These are phyloP conservation scores for Aporophyla lueneburgensis DNA, from an alignment of 2,888 invertebrate genomes.

Conservation along the genomic window DNA sequence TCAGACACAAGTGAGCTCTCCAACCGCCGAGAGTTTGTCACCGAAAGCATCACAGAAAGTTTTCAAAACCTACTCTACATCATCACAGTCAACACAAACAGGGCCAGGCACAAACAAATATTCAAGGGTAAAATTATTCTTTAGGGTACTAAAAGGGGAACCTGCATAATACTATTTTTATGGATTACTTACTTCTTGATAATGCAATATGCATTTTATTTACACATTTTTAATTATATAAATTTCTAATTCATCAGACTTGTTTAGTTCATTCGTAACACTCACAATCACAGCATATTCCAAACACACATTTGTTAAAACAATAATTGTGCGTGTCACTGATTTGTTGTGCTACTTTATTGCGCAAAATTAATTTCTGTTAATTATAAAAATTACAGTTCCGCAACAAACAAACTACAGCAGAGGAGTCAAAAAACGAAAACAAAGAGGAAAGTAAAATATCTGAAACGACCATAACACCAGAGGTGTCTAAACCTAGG, in stretches of 20 bases:
- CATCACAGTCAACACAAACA: constrained; percentile 83
- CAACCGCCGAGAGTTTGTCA: constrained; percentile 87
- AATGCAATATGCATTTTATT: background rate
- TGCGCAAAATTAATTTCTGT: background rate
- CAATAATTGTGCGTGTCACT: constrained; percentile 3
- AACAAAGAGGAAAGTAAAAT: constrained; percentile 68
- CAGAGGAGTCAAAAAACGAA: constrained; percentile 72
- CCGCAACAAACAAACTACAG: constrained; percentile 77
- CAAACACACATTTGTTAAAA: constrained; percentile 8
- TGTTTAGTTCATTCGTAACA: background rate
- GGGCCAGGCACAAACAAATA: constrained; percentile 82
- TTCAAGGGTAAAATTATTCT: constrained; percentile 83
- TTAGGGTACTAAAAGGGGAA: constrained; percentile 27
- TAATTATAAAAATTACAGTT: constrained; percentile 76
- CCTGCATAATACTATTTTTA: background rate
- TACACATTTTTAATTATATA: background rate
- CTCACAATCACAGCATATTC: constrained; percentile 20
- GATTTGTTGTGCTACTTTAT: constrained; percentile 1
- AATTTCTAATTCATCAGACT: background rate
- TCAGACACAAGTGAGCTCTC: constrained; percentile 88
- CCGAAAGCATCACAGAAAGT: constrained; percentile 89
- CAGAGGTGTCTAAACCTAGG: constrained; percentile 72
- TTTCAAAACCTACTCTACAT: constrained; percentile 84
- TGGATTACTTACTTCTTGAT: too few species aligned
- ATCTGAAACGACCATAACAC: constrained; percentile 63